Evolutionary conservation across 2,113 vertebrate species (phyloP).

Genomic region (Gallinago media): DNA sequence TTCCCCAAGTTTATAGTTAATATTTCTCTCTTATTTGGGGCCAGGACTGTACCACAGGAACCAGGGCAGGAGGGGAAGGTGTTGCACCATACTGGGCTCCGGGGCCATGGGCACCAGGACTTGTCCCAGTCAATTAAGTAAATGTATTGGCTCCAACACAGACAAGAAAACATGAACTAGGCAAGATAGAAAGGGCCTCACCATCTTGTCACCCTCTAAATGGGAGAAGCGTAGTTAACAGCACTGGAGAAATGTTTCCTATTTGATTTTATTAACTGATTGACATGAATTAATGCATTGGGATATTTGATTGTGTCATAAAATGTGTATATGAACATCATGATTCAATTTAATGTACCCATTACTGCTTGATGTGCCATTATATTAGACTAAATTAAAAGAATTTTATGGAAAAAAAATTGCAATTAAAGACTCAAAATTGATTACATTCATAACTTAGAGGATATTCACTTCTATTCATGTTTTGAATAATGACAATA

Average conservation of each 20-base stretch:
- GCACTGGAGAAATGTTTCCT: slow-evolving; percentile 79
- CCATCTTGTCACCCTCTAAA: slow-evolving; percentile 45
- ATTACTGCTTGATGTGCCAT: slow-evolving; percentile 88
- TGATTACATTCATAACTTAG: slow-evolving; percentile 85
- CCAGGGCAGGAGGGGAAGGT: neutral
- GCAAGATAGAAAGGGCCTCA: slow-evolving; percentile 39
- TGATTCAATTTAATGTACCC: slow-evolving; percentile 88
- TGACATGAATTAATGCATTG: slow-evolving; percentile 87
- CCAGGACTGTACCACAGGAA: neutral
- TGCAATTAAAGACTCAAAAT: slow-evolving; percentile 85
- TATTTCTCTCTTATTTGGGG: neutral
- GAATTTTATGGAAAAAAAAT: slow-evolving; percentile 87
- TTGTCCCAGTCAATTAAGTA: neutral
- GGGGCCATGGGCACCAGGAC: fast-evolving
- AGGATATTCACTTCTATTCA: slow-evolving; percentile 79
- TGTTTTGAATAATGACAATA: slow-evolving; percentile 79
- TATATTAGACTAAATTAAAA: slow-evolving; percentile 90
- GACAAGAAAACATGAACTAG: neutral
- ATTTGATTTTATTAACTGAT: slow-evolving; percentile 88
- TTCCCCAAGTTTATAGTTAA: neutral
- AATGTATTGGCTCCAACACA: neutral
- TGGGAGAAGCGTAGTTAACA: slow-evolving; percentile 53
- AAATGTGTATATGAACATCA: slow-evolving; percentile 87
- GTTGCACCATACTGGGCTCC: fast-evolving
- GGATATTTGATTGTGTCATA: slow-evolving; percentile 87